Evolutionary conservation across 2,888 invertebrate species (phyloP), one percentile per base, ranked within the genome.

Genomic region (Hyalella azteca): DNA sequence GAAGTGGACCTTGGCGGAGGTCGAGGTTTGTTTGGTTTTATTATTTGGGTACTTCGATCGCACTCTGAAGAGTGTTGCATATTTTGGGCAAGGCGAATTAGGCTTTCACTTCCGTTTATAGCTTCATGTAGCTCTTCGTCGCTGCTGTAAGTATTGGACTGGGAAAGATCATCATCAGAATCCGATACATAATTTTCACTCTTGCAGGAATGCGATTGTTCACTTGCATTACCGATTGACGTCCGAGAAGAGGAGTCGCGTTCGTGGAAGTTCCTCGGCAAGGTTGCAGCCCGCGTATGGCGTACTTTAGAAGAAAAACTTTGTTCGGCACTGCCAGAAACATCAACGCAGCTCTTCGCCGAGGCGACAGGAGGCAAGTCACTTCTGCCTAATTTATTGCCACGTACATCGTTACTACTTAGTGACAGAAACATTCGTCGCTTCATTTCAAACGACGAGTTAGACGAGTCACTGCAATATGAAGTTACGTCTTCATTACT

Each of bases 371-470:
- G 13, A 32, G 22, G 66, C 11, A 9, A 29, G 4, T 66, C 66
- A 29, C 66, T 66, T 36, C 36, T 29, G 19, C 39, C 13, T 29
- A 19, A 19, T 66, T 66, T 66, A 13, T 19, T 32, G 9, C 66
- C 66, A 19, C 66, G 32, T 19, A 66, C 66, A 66, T 75, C 45
- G n/a, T 75, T 75, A 13, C 22, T 75, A 45, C 75, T 75, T 26
- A 75, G 45, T 0, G 75, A 75, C 29, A 75, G 40, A 41, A 75
- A 75, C 75, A 75, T 75, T 19, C 75, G 75, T 36, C 36, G 32
- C 39, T 66, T 66, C 66, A 66, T 66, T 36, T 66, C 66, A 19
- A 66, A 66, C 32, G 66, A 66, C 3, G 66, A 66, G 66, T 36
- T 29, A 0, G 66, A 66, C 2, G 66, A 66, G 66, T 66, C 66